These are phyloP conservation scores for Phoeniculus purpureus DNA, from an alignment of 2,797 vertebrate genomes.

Conservation along the genomic window DNA sequence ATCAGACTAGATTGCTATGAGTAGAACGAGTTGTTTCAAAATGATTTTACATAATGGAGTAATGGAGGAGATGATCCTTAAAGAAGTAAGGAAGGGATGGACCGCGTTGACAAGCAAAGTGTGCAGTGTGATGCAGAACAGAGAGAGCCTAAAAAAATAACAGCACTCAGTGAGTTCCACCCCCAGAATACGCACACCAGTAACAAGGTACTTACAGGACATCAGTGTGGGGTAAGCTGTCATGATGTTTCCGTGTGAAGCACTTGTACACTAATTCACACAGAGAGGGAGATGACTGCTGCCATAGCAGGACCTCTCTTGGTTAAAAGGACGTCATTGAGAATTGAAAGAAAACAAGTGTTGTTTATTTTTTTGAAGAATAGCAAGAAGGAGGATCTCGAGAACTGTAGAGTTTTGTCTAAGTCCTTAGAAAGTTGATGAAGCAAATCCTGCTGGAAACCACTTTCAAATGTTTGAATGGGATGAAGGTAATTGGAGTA, in stretches of 20 bases:
- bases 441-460: neutral
- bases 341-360: neutral
- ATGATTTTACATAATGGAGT: neutral
- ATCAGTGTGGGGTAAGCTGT: neutral
- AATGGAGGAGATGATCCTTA: neutral
- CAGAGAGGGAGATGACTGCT: neutral
- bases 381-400: rapidly evolving
- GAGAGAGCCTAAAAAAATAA: neutral
- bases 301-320: neutral
- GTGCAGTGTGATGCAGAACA: neutral
- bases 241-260: neutral
- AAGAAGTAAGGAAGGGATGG: neutral
- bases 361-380: neutral
- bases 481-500: neutral
- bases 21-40: neutral
- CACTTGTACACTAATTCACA: neutral
- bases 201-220: neutral
- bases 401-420: neutral
- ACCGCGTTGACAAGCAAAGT: neutral
- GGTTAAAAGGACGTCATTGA: neutral
- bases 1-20: neutral
- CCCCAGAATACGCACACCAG: rapidly evolving
- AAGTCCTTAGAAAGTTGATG: neutral
- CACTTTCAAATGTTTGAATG: neutral
- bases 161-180: rapidly evolving